Evolutionary conservation across 92 coral and sea anemone genomes (phyloP).

Genomic region (Palythoa grandis): DNA sequence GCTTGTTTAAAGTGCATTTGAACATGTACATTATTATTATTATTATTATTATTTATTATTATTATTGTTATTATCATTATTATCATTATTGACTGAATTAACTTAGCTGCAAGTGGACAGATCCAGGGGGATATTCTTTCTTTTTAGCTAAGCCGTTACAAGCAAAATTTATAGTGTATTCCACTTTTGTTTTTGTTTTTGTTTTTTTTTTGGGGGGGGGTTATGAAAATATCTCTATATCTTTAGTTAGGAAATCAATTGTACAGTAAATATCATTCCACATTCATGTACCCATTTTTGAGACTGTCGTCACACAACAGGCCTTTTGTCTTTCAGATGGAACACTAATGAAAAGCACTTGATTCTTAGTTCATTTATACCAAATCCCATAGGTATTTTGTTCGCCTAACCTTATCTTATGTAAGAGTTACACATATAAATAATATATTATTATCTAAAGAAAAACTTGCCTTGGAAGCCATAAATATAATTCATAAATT

Average conservation of each 20-base stretch:
- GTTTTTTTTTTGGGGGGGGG: neutral
- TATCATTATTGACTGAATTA: neutral
- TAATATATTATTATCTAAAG: neutral
- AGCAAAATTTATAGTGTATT: neutral
- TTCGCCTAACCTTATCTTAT: neutral
- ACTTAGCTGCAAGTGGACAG: neutral
- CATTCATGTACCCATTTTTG: no score
- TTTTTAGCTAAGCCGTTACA: neutral
- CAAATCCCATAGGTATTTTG: neutral
- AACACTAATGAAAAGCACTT: neutral
- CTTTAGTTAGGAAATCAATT: no score
- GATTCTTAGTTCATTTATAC: neutral
- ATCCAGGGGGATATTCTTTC: neutral
- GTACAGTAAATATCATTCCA: no score
- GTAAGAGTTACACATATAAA: neutral
- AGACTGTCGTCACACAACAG: neutral
- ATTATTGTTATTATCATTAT: neutral
- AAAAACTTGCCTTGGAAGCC: neutral
- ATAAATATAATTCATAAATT: neutral
- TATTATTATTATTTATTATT: neutral
- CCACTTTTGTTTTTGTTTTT: neutral
- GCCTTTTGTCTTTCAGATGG: neutral
- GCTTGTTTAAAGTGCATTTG: no score
- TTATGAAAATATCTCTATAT: no score
- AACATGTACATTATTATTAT: neutral